These are phyloP conservation scores for Catocala nupta DNA, from an alignment of 2,888 invertebrate species.

Conservation along the genomic window DNA sequence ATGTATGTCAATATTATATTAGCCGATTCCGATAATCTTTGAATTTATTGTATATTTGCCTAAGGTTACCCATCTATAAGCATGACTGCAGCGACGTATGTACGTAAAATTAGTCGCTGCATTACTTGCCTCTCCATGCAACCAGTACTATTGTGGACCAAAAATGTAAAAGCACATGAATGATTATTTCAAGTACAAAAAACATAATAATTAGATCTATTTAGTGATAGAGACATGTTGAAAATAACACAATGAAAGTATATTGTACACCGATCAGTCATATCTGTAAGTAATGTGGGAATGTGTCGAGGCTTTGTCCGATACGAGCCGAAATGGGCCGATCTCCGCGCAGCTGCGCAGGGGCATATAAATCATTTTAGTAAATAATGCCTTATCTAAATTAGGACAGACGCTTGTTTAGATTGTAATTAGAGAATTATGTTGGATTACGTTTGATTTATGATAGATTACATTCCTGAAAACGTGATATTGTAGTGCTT, in stretches of 20 bases:
- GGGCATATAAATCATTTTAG: constrained; percentile 77
- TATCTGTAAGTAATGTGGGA: constrained; percentile 81
- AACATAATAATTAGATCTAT: constrained; percentile 34
- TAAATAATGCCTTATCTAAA: constrained; percentile 69
- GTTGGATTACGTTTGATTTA: constrained; percentile 18
- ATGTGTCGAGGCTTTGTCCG: constrained; percentile 67
- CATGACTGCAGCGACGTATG: too few relatives aligned
- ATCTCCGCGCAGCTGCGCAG: constrained; percentile 66
- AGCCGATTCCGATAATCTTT: too few relatives aligned
- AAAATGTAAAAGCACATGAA: constrained; percentile 19
- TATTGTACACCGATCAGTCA: constrained; percentile 71
- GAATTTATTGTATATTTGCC: too few relatives aligned
- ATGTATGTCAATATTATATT: too few relatives aligned
- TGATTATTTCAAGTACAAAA: constrained; percentile 27
- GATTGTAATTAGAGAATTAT: constrained; percentile 59
- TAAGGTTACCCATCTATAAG: too few relatives aligned
- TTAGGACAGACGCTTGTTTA: constrained; percentile 66
- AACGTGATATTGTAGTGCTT: background rate
- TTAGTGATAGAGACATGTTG: constrained; percentile 43
- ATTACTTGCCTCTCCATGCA: too few relatives aligned
- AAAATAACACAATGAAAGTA: constrained; percentile 58
- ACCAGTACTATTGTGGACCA: too few relatives aligned
- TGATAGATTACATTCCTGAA: background rate
- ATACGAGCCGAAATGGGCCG: constrained; percentile 29
- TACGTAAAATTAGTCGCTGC: too few relatives aligned